phyloP scores from a whole-genome alignment of 2,113 vertebrate species.

The Scytalopus superciliaris region DNA sequence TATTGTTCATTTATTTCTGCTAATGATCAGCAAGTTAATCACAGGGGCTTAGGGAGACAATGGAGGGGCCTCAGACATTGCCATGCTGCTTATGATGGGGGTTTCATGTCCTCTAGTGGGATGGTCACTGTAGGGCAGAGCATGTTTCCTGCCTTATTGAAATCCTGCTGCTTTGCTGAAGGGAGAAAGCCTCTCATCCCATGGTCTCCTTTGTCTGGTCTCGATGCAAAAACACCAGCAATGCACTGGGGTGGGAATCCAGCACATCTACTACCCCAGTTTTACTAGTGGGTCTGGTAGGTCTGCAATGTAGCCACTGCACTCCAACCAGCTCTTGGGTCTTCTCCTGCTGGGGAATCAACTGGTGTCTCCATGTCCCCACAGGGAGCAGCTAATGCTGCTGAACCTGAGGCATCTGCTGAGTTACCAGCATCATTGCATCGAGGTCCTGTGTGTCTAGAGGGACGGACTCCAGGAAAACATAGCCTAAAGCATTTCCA shows the following conservation, averaged over 20 bases:
- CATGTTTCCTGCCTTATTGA: background rate
- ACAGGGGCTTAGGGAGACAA: rapidly evolving
- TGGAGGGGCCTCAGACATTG: background rate
- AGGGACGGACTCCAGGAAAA: background rate
- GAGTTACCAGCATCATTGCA: background rate
- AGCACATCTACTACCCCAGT: background rate
- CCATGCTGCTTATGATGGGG: background rate
- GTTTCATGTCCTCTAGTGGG: background rate
- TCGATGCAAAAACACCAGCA: background rate
- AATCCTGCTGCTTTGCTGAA: background rate
- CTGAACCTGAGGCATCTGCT: background rate
- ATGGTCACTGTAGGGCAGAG: background rate
- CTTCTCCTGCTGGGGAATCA: background rate
- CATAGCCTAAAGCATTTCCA: background rate
- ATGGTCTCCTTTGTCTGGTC: background rate
- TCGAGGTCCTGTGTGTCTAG: rapidly evolving
- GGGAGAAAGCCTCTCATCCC: background rate
- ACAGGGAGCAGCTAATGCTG: background rate
- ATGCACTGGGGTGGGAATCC: background rate
- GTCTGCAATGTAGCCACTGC: background rate
- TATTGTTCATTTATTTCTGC: slow-evolving; percentile 40
- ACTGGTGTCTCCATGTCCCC: background rate
- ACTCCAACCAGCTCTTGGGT: background rate
- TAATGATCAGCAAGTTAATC: slow-evolving; percentile 20
- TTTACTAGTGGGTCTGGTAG: background rate